A percentile compares a stretch with the other conserved stretches of the same genome.
Conservation (phyloP, 2,113 vertebrate species). For the Corythornis cristatus region DNA sequence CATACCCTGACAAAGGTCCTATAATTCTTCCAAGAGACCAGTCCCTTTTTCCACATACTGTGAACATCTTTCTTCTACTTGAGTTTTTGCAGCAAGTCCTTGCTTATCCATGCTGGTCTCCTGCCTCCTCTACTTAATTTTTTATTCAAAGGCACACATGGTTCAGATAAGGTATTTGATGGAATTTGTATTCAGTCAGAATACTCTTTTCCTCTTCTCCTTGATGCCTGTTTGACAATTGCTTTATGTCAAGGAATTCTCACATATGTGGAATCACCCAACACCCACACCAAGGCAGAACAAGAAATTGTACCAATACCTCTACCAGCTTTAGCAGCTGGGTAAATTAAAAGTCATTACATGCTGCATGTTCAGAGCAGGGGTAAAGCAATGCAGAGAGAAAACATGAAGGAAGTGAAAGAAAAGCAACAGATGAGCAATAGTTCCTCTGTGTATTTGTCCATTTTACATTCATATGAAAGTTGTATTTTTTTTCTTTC, state of each 20-base stretch:
- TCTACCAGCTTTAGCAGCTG: background rate
- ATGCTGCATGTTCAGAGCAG: background rate
- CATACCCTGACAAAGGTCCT: no score
- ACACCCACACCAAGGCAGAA: background rate
- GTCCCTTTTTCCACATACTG: no score
- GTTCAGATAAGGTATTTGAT: background rate
- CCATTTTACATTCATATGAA: constrained; percentile 8
- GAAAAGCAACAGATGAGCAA: background rate
- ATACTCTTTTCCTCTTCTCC: background rate
- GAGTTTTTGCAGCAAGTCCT: no score
- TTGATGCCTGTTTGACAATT: background rate
- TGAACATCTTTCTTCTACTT: no score
- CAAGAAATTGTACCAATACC: background rate
- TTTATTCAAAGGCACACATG: no score
- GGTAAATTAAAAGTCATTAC: background rate
- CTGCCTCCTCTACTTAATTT: no score
- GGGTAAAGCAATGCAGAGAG: background rate
- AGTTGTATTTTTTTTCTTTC: background rate
- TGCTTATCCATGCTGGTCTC: no score
- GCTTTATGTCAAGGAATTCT: background rate
- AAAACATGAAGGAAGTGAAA: background rate
- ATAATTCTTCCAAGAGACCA: no score
- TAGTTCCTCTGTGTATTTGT: background rate
- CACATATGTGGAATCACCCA: background rate
- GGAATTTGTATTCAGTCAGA: background rate